A percentile compares a stretch with the other conserved stretches of the same genome.
Conservation (phyloP, 1,140 invertebrate genomes). For the Dendrolimus kikuchii region DNA sequence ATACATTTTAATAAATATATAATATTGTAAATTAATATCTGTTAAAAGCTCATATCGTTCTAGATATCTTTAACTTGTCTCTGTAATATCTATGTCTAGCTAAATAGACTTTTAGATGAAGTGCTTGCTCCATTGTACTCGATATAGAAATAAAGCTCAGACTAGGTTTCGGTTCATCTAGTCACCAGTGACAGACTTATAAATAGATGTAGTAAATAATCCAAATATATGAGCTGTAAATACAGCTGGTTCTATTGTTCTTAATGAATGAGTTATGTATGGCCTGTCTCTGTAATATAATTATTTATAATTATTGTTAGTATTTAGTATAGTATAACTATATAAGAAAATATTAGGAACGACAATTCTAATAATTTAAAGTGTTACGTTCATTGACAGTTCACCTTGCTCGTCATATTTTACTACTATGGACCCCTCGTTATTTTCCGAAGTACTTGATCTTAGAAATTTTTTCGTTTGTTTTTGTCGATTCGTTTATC, state of each 20-base stretch:
- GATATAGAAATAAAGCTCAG: conserved; percentile 6
- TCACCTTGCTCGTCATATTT: no score
- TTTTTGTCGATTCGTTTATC: no score
- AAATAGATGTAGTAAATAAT: neutral
- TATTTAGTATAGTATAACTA: neutral
- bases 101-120: no score
- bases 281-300: conserved; percentile 20
- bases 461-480: no score
- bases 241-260: no score
- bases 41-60: conserved; percentile 23
- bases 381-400: no score
- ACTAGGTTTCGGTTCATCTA: conserved; percentile 49
- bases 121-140: no score
- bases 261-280: conserved; percentile 6
- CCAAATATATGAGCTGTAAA: no score
- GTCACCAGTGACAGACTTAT: conserved; percentile 43
- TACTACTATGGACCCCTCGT: no score
- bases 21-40: conserved; percentile 5
- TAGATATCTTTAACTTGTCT: conserved; percentile 19
- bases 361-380: no score
- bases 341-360: no score
- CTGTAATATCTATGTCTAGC: neutral
- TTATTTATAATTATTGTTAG: conserved; percentile 15
- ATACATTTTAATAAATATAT: neutral
- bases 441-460: no score